Base-by-base conservation (phyloP, 2,888 invertebrate genomes). In the Oligia strigilis region DNA sequence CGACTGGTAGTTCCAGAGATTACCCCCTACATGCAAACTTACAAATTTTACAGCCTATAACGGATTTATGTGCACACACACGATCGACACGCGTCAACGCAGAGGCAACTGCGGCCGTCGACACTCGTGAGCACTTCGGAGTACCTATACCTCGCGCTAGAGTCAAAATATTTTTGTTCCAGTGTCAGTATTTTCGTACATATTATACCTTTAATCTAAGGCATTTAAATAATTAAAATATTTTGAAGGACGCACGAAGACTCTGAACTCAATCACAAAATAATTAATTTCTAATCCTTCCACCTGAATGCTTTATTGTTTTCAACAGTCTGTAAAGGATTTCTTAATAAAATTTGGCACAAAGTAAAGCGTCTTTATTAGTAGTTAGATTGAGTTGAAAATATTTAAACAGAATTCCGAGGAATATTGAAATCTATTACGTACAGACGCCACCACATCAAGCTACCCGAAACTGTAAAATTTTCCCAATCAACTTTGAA, bases 251-350 rank as follows among this genome's bases (percentile, higher is more conserved):
- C 80, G 23, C 14, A n/a, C 11, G 17, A 40, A 75, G 67, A 75
- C 4, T 74, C 46, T 9, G 46, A 82, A 82, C 17, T 64, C 55
- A 80, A 62, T 76, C 46, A 29, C 65, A 72, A 77, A 77, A 62
- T 87, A 80, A 86, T 87, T 84, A 77, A 86, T 81, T 75, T 76
- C 73, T 66, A 75, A 77, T 75, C 72, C 64, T 82, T 76, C 52
- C 19, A 85, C 72, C 75, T 86, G 83, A 80, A 64, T 66, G 58
- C 23, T 77, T 70, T 67, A 83, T 88, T 89, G 85, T 89, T 80
- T 75, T 72, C 65, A 66, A 66, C 64, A 79, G 78, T 80, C 80
- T 87, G 74, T 79, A 72, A 81, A 86, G 77, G 81, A 84, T 82
- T 87, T 82, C 80, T 71, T 80, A 87, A 81, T 85, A 82, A 75